A percentile compares a stretch with the other conserved stretches of the same genome.
These are phyloP conservation scores for Drosophila malerkotliana DNA, from an alignment of 1,140 invertebrate genomes.

Conservation along the genomic window DNA sequence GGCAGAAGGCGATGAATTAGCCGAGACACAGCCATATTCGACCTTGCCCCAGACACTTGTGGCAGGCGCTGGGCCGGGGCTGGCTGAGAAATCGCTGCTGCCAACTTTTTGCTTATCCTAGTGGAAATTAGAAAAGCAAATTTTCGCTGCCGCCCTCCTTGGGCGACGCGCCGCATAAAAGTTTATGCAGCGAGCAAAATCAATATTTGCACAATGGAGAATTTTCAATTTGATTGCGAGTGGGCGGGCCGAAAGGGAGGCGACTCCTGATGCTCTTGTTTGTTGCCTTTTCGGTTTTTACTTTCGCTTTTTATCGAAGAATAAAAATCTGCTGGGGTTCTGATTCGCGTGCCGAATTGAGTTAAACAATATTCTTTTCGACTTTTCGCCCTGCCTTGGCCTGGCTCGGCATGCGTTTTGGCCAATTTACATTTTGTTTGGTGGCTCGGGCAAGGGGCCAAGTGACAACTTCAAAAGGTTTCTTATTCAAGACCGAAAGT, in stretches of 20 bases:
- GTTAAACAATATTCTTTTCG: conserved; percentile 66
- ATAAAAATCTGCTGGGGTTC: conserved; percentile 36
- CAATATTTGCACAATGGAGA: conserved; percentile 67
- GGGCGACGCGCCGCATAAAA: conserved; percentile 40
- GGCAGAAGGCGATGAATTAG: conserved; percentile 68
- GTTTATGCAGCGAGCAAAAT: conserved; percentile 60
- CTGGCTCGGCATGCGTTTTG: conserved; percentile 34
- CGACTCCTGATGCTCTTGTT: conserved; percentile 9
- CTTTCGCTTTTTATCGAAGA: conserved; percentile 36
- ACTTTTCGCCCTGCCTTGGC: conserved; percentile 26
- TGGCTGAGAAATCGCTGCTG: conserved; percentile 13
- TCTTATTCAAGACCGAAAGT: conserved; percentile 38
- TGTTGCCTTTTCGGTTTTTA: conserved; percentile 36
- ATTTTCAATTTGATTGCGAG: conserved; percentile 61
- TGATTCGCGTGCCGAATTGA: conserved; percentile 60
- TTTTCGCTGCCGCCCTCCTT: conserved; percentile 17
- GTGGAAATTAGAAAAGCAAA: conserved; percentile 55
- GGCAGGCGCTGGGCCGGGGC: conserved; percentile 30
- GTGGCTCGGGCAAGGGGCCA: conserved; percentile 11
- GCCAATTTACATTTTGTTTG: conserved; percentile 61
- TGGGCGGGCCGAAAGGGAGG: not conserved
- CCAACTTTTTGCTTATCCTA: conserved; percentile 31
- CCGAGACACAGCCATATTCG: conserved; percentile 16
- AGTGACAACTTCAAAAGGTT: conserved; percentile 72
- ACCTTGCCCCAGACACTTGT: conserved; percentile 65